Conservation (phyloP, 2,888 invertebrate species). For the Syrista parreyssii region DNA sequence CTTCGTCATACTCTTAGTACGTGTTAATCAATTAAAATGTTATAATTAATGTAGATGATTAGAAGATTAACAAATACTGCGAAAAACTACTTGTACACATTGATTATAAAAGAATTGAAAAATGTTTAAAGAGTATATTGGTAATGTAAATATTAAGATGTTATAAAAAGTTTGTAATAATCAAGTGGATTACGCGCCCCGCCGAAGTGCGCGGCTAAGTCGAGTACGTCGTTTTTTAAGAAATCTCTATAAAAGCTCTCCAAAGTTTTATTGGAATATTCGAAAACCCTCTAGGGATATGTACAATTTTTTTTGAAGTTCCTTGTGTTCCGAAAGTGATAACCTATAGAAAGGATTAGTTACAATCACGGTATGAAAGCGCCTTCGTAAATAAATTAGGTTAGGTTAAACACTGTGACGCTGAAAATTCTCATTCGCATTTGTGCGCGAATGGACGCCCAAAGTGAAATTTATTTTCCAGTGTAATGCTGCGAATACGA, state of each 20-base stretch:
- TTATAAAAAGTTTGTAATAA: background rate
- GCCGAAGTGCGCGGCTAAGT: background rate
- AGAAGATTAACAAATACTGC: no score
- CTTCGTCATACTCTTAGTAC: no score
- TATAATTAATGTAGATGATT: no score
- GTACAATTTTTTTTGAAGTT: background rate
- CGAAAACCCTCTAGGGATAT: background rate
- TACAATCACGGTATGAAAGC: background rate
- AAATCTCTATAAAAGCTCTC: background rate
- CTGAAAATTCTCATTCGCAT: background rate
- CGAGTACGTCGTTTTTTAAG: background rate
- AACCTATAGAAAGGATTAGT: background rate
- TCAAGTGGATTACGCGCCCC: background rate
- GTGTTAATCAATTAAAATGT: no score
- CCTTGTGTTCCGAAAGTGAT: background rate
- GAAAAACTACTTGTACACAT: background rate
- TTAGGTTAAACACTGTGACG: background rate
- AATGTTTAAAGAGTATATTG: background rate
- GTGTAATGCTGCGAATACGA: background rate
- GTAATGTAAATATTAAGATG: background rate
- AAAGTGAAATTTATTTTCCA: background rate
- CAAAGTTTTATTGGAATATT: background rate
- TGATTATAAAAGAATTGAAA: background rate
- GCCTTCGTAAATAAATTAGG: background rate
- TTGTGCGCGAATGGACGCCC: background rate